A percentile compares a stretch with the other conserved stretches of the same genome.
These are phyloP conservation scores for Arenaria interpres DNA, from an alignment of 2,113 vertebrate species.

Conservation along the genomic window DNA sequence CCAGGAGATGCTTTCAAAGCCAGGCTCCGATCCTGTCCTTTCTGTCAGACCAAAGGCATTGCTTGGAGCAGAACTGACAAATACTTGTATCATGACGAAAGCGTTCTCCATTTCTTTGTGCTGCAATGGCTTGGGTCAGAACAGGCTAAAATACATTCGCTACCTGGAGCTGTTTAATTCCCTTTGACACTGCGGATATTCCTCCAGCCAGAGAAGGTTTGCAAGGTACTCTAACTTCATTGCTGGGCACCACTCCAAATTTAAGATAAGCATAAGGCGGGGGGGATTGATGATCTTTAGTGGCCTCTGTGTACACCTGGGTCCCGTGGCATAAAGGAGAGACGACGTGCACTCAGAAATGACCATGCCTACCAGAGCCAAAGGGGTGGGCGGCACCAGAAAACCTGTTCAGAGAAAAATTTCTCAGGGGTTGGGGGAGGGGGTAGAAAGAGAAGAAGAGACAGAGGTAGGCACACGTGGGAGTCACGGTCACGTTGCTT, in stretches of 20 bases:
- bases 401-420: neutral
- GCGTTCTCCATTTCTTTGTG: neutral
- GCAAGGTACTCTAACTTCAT: neutral
- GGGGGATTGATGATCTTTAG: neutral
- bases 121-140: neutral
- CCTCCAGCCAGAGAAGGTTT: neutral
- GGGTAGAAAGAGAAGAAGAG: neutral
- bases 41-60: neutral
- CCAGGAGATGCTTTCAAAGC: neutral
- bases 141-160: neutral
- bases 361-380: neutral
- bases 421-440: accelerated
- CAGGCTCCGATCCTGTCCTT: neutral
- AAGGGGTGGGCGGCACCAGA: neutral
- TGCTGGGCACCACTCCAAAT: neutral
- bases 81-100: neutral
- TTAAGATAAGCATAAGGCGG: neutral
- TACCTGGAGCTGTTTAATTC: neutral
- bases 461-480: neutral
- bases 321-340: neutral
- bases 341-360: neutral
- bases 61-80: neutral
- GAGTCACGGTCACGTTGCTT: accelerated
- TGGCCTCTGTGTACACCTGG: neutral
- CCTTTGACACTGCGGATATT: neutral